Percentiles rank a stretch among this genome's conserved stretches.
phyloP scores from a whole-genome alignment of 2,113 vertebrate genomes.

The Scartelaos histophorus region DNA sequence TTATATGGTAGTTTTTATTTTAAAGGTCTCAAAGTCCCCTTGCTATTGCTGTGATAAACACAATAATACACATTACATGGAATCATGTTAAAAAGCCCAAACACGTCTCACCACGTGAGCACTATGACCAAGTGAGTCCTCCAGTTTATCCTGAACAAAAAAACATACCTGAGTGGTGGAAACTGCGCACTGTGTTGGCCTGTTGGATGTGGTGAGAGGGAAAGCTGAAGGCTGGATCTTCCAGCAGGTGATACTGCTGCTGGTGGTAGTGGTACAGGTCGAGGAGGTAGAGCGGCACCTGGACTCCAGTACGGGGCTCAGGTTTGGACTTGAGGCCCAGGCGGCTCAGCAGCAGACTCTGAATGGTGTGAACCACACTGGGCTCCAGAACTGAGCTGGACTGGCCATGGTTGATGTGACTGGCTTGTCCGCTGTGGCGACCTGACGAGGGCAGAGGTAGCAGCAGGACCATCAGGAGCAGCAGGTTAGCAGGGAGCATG shows the following conservation, averaged over 20 bases:
- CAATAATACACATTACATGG: too few species aligned
- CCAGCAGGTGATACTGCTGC: constrained; percentile 76
- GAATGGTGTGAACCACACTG: constrained; percentile 70
- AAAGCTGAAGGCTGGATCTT: constrained; percentile 75
- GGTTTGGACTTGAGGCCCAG: constrained; percentile 75
- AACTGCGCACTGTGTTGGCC: constrained; percentile 81
- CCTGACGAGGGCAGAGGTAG: constrained; percentile 78
- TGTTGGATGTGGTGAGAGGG: constrained; percentile 75
- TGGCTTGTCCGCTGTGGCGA: constrained; percentile 69
- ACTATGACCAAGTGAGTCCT: not conserved
- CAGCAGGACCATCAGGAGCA: constrained; percentile 82
- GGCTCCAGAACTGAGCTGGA: constrained; percentile 50
- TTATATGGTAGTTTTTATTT: too few species aligned
- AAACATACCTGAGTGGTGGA: constrained; percentile 77
- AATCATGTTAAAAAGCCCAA: too few species aligned
- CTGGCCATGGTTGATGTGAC: constrained; percentile 61
- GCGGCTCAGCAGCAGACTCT: constrained; percentile 67
- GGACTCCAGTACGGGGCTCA: constrained; percentile 66
- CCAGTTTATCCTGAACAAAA: not conserved
- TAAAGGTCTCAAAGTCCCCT: too few species aligned
- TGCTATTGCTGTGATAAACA: too few species aligned
- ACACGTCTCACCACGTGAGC: not conserved
- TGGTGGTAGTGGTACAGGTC: constrained; percentile 81
- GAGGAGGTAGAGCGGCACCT: constrained; percentile 77
- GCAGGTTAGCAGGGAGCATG: constrained; percentile 84